These are phyloP conservation scores for Orthonychiurus folsomi DNA, from an alignment of 2,888 invertebrate genomes.

Conservation along the genomic window DNA sequence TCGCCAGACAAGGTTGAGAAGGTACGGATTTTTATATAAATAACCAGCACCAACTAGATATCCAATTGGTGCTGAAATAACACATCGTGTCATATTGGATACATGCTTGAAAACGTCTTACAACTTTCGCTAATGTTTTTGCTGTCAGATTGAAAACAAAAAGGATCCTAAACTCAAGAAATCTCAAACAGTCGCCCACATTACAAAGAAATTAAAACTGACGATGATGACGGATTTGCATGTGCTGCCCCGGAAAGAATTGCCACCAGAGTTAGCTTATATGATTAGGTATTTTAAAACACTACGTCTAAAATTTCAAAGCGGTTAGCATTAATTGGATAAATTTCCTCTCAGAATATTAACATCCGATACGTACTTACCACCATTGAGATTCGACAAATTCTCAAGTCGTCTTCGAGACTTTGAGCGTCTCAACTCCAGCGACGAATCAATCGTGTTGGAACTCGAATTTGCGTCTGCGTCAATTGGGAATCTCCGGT, in stretches of 20 bases:
- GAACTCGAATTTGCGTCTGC: conserved; percentile 33
- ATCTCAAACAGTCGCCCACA: conserved; percentile 32
- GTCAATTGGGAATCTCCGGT: conserved; percentile 36
- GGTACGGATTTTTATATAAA: too few species aligned
- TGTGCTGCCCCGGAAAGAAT: conserved; percentile 31
- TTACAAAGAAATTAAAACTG: conserved; percentile 34
- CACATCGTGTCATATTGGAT: too few species aligned
- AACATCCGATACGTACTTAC: conserved; percentile 44
- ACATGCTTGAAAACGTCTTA: too few species aligned
- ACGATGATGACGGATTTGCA: conserved; percentile 34
- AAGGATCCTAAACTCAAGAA: conserved; percentile 16
- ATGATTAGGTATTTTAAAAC: conserved; percentile 23
- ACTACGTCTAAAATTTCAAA: not conserved
- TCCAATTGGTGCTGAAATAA: too few species aligned
- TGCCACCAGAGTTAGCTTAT: conserved; percentile 33
- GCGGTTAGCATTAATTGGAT: not conserved
- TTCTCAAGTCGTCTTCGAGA: conserved; percentile 47
- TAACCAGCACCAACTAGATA: too few species aligned
- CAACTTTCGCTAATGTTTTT: too few species aligned
- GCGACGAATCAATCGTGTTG: conserved; percentile 29
- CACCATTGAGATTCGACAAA: conserved; percentile 48
- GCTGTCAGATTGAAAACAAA: not conserved
- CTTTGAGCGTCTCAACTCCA: conserved; percentile 42
- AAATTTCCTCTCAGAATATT: conserved; percentile 18
- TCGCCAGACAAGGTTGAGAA: too few species aligned